Conservation (phyloP, 2,113 vertebrate species). For the Bufo gargarizans region DNA sequence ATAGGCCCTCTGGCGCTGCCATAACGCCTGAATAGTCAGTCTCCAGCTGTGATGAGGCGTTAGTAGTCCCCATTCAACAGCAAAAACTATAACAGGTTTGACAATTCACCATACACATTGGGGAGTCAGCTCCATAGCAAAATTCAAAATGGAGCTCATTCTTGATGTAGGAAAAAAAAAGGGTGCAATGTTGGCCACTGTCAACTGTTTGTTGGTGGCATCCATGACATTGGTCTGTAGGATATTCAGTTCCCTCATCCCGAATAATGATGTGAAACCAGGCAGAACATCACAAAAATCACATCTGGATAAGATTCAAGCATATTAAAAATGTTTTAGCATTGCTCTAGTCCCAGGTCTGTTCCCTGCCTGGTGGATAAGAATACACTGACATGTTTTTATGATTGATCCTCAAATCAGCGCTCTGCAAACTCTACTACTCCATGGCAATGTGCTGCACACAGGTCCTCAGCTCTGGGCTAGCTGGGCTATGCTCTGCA, state of each 20-base stretch:
- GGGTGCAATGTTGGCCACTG: too few species aligned
- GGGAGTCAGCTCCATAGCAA: too few species aligned
- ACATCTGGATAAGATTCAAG: background rate
- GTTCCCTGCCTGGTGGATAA: background rate
- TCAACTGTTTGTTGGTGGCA: background rate
- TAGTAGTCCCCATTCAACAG: too few species aligned
- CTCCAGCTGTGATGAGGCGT: too few species aligned
- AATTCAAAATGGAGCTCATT: too few species aligned
- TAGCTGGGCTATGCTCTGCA: slow-evolving; percentile 5
- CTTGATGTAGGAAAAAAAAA: too few species aligned
- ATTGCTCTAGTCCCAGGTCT: background rate
- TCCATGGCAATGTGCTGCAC: background rate
- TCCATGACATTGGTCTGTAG: background rate
- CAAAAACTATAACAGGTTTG: too few species aligned
- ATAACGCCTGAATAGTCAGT: too few species aligned
- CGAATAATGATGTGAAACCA: background rate
- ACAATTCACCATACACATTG: too few species aligned
- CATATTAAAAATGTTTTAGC: background rate
- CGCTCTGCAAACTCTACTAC: background rate
- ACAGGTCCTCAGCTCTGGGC: background rate
- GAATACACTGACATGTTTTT: background rate
- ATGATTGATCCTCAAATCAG: background rate
- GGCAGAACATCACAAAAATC: background rate
- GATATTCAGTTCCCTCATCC: background rate
- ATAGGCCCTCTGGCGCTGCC: too few species aligned